Conservation (phyloP, 1,140 invertebrate species). For the Reticulitermes speratus region DNA sequence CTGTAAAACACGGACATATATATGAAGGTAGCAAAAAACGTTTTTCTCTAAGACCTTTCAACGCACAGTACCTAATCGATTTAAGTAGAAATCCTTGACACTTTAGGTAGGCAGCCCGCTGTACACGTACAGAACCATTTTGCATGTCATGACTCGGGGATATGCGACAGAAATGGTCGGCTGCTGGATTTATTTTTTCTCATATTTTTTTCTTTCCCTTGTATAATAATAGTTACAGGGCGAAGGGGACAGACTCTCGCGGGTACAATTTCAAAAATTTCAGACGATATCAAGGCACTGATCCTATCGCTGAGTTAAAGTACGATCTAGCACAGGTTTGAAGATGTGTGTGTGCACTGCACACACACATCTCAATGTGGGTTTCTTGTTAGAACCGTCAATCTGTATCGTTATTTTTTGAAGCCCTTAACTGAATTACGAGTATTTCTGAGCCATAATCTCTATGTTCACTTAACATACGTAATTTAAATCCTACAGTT, state of each 20-base stretch:
- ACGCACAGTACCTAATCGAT: neutral
- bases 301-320: neutral
- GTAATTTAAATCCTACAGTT: no score
- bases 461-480: no score
- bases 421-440: no score
- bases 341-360: neutral
- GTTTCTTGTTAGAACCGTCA: no score
- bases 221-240: neutral
- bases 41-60: neutral
- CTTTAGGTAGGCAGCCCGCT: neutral
- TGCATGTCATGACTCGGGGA: constrained; percentile 8
- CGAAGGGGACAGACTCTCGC: neutral
- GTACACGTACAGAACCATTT: neutral
- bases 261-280: neutral
- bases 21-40: neutral
- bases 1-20: neutral
- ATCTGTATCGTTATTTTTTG: no score
- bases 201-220: neutral
- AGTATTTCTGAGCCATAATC: no score
- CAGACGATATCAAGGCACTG: neutral
- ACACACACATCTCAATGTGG: no score
- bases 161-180: neutral
- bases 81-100: constrained; percentile 16
- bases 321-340: neutral
- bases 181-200: constrained; percentile 7